phyloP scores from a whole-genome alignment of 2,888 invertebrate species.

The Prenolepis imparis region DNA sequence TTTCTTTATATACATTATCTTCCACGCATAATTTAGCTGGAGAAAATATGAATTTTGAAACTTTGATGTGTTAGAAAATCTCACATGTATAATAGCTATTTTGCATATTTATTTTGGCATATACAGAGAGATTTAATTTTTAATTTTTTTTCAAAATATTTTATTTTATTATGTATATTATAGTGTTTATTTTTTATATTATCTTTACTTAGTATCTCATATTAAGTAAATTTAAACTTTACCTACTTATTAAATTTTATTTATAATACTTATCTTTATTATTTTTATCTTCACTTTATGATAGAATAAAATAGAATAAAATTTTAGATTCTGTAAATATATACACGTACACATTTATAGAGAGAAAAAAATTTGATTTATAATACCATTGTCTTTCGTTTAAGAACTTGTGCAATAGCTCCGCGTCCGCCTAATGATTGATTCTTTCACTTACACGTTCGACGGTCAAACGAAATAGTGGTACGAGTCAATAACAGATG shows the following conservation, averaged over 20 bases:
- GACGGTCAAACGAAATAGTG: background rate
- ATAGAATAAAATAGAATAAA: slow-evolving; percentile 2
- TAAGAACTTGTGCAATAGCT: background rate
- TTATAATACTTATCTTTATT: background rate
- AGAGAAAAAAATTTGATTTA: background rate
- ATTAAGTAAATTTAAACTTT: background rate
- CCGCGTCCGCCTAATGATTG: background rate
- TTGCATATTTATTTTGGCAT: slow-evolving; percentile 3
- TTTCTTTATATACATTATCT: background rate
- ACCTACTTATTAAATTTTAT: no score
- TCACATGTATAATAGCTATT: background rate
- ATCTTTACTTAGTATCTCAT: background rate
- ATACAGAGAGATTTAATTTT: slow-evolving; percentile 2
- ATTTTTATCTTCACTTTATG: background rate
- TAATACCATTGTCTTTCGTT: background rate
- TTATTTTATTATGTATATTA: background rate
- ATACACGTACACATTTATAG: background rate
- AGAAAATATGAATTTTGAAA: background rate
- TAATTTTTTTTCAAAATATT: background rate
- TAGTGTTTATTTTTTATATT: background rate
- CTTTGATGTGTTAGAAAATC: background rate
- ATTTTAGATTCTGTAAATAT: background rate
- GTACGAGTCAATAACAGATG: slow-evolving; percentile 18
- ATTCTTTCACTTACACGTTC: background rate
- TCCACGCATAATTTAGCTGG: background rate